These are phyloP conservation scores for Rhinophrynus dorsalis DNA, from an alignment of 2,797 vertebrate genomes.

Conservation along the genomic window DNA sequence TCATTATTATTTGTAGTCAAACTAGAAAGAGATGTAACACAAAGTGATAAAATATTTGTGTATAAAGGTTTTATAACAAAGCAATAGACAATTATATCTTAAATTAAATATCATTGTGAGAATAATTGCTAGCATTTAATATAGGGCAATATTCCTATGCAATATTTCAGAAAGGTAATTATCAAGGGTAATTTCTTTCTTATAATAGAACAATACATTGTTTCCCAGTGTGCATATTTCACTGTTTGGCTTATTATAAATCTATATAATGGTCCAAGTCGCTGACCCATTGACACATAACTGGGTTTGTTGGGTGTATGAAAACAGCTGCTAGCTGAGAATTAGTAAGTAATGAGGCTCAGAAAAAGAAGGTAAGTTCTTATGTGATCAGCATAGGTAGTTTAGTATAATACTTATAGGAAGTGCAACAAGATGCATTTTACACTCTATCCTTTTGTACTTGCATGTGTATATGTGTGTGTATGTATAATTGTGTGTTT, in stretches of 20 bases:
- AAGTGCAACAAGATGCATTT: neutral
- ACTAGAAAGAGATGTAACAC: slow-evolving; percentile 4
- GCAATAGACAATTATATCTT: slow-evolving; percentile 28
- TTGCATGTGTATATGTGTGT: too few relatives aligned
- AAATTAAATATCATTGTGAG: slow-evolving; percentile 15
- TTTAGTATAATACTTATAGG: neutral
- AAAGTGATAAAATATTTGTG: slow-evolving; percentile 39
- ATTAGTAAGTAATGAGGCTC: slow-evolving; percentile 4
- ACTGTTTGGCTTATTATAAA: neutral
- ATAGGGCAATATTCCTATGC: neutral
- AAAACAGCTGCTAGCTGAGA: slow-evolving; percentile 6
- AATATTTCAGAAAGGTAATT: slow-evolving; percentile 27
- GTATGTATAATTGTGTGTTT: too few relatives aligned
- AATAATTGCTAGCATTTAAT: slow-evolving; percentile 12
- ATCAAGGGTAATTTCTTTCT: neutral
- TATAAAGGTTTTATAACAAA: slow-evolving; percentile 29
- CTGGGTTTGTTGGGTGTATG: neutral
- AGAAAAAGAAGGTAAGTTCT: neutral
- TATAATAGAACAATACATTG: neutral
- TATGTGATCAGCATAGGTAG: neutral
- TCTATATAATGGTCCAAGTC: slow-evolving; percentile 8
- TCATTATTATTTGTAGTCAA: slow-evolving; percentile 32
- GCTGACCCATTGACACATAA: slow-evolving; percentile 10
- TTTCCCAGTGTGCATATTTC: neutral
- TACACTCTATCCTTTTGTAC: neutral